Base-by-base conservation (phyloP, 2,113 vertebrate genomes). In the Atlantisia rogersi region DNA sequence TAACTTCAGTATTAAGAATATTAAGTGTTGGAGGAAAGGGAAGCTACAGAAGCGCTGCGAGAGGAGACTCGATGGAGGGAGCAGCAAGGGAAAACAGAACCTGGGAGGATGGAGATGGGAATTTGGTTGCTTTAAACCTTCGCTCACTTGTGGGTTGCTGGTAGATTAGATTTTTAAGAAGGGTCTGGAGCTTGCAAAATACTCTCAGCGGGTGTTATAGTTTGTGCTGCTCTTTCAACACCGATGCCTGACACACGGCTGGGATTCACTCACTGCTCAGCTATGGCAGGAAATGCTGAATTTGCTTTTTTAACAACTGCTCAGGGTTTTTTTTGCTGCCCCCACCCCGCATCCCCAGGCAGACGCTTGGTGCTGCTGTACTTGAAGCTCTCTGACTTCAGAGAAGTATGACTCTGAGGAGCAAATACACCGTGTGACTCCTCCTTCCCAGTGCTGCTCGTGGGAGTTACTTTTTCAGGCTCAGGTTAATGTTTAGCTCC, bases 211-310 rank as follows among this genome's bases (percentile, higher is more conserved):
- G 58, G 74, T 63, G 63, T 73, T 63, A 67, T 0, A 44, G 44
- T 67, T 87, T 63, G 24, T 1, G 2, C 81, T 85, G 88, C 62
- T 89, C 56, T 96, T 96, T 93, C 91, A 44, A 91, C 94, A 82
- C 31, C 56, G 6, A 6, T 4, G 56, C 31, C 32, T 87, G 52
- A 17, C 62, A 31, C 12, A 22, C 58, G 78, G 58, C 74, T 79
- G 74, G 74, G 53, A 28, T 65, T 92, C 94, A 73, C 53, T 95
- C 93, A 87, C 58, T 44, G 46, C 48, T 71, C 39, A 65, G 4
- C 79, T 80, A 65, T 39, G 62, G 14, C 48, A 56, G 50, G n/a
- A 79, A 82, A 84, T 6, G 84, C 77, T 92, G 94, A 91, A 82
- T 79, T 67, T 65, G 78, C 62, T 71, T 31, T 78, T 84, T 82